A percentile compares a stretch with the other conserved stretches of the same genome.
Conservation (phyloP, 2,113 vertebrate species). For the Urocolius indicus region DNA sequence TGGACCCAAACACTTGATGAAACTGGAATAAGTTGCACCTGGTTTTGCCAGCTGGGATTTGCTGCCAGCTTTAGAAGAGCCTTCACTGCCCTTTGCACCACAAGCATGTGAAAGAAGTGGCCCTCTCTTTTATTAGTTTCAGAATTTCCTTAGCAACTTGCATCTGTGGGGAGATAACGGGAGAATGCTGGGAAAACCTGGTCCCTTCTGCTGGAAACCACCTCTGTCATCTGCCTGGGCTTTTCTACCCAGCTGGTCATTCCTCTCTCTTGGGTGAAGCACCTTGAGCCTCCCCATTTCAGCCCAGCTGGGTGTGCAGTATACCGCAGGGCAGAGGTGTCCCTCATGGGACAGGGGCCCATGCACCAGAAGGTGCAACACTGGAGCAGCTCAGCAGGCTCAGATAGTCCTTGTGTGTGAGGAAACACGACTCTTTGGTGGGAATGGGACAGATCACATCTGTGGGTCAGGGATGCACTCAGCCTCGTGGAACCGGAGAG, state of each 20-base stretch:
- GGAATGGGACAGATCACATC: not conserved
- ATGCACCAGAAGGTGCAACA: not conserved
- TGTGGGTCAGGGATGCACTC: not conserved
- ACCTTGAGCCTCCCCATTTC: not conserved
- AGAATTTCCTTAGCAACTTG: not conserved
- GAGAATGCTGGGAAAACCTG: not conserved
- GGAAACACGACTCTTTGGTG: not conserved
- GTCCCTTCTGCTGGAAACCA: not conserved
- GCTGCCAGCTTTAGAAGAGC: not conserved
- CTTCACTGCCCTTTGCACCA: not conserved
- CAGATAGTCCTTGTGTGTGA: not conserved
- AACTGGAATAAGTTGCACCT: not conserved
- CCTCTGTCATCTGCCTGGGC: not conserved
- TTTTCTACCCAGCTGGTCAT: not conserved
- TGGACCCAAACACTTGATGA: not conserved
- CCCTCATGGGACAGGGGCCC: fast-evolving
- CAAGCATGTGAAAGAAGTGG: not conserved
- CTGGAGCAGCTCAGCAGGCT: not conserved
- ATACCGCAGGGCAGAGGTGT: not conserved
- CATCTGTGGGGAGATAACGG: not conserved
- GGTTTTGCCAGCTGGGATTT: not conserved
- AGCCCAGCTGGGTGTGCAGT: fast-evolving
- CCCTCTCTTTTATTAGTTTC: not conserved
- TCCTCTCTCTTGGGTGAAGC: not conserved
- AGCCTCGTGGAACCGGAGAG: not conserved